These are phyloP conservation scores for Urocitellus parryii DNA, from an alignment of 2,113 vertebrate genomes.

Conservation along the genomic window DNA sequence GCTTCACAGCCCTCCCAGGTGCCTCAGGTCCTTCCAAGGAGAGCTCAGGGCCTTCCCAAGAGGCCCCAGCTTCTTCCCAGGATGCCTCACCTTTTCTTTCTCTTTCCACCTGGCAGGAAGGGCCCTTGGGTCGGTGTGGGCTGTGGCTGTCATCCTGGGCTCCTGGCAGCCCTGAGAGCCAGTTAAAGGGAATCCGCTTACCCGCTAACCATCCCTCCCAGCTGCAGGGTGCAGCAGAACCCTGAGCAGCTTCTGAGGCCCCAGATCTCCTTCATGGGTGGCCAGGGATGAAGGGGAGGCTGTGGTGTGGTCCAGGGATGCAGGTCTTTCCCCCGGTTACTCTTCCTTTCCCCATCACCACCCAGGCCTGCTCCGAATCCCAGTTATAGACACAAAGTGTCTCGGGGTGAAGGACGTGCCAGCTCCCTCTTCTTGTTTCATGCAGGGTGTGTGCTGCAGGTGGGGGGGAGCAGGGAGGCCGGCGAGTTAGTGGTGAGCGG, in stretches of 20 bases:
- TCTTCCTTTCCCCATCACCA: neutral
- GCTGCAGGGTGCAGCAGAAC: neutral
- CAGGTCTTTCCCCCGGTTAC: neutral
- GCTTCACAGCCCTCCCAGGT: neutral
- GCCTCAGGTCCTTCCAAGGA: neutral
- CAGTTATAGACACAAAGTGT: neutral
- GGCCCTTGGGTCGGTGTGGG: neutral
- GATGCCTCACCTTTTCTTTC: neutral
- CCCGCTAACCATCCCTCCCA: neutral
- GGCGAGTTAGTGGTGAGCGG: neutral
- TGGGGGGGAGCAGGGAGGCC: neutral
- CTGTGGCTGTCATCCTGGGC: neutral
- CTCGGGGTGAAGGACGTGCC: neutral
- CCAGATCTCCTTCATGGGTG: neutral
- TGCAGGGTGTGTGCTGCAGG: neutral
- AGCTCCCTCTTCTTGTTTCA: neutral
- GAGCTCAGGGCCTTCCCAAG: neutral
- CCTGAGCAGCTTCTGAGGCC: neutral
- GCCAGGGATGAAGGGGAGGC: neutral
- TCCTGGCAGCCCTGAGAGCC: neutral
- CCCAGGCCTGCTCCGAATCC: constrained; percentile 1
- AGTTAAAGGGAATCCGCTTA: neutral
- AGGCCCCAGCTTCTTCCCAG: neutral
- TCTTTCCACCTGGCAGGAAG: neutral
- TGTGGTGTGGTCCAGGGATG: neutral